Base-by-base conservation (phyloP, 2,113 vertebrate genomes). In the Sula dactylatra region DNA sequence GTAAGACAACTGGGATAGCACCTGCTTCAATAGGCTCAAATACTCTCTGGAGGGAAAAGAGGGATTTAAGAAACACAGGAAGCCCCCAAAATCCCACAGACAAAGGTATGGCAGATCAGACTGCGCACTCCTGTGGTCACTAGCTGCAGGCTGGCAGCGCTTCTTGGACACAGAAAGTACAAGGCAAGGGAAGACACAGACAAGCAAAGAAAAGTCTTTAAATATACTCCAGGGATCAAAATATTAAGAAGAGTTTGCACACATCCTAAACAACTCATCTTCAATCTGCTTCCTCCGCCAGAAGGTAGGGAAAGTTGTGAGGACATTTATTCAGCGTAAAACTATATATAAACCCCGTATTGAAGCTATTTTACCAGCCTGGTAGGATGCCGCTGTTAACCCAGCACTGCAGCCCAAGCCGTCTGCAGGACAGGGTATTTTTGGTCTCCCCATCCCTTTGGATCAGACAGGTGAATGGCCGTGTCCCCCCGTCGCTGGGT, bases 371-470 rank as follows among this genome's bases (percentile, higher is more conserved):
- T 56, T 49, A 29, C 11, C 56, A 36, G 24, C 26, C 42, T 50
- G 24, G 16, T 5, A 55, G 42, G 64, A 67, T 64, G 59, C 4
- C 0, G 3, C 31, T 2, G 3, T 32, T 76, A 72, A 66, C 31
- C 14, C 14, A 13, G 59, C 1, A 1, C 29, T 9, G 42, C 25
- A 67, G 36, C 17, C 2, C 0, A 16, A 67, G 22, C 26, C 24
- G 4, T 29, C 21, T 24, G n/a, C 22, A 58, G 79, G n/a, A 54
- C 0, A 1, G 10, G 31, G 42, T 22, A 5, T 11, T 67, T 76
- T 42, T 11, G 5, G 13, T 17, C n/a, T 47, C 45, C 32, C 52
- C 13, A 16, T 29, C 50, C 56, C 47, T 45, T 32, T 0, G 1
- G 52, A 49, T 44, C 19, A 40, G 38, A 8, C 2, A 0, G 74